A percentile compares a stretch with the other conserved stretches of the same genome.
Evolutionary conservation across 2,113 vertebrate species (phyloP).

Genomic region (Daphoenositta chrysoptera): DNA sequence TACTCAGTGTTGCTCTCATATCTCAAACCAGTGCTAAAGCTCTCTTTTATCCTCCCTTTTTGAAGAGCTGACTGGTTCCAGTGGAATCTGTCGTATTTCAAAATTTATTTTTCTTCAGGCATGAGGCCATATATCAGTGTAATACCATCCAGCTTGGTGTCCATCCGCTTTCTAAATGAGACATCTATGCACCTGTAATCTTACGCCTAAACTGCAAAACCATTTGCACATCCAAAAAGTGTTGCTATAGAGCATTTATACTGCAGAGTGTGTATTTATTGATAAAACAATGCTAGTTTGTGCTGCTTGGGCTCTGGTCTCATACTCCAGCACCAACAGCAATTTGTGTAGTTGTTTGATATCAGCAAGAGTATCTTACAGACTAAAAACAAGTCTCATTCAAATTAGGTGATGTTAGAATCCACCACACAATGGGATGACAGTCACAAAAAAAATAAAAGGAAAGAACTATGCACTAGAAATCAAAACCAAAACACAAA

Average conservation of each 20-base stretch:
- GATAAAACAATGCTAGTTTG: not conserved
- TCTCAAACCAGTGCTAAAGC: not conserved
- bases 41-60: not conserved
- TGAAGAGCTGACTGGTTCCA: not conserved
- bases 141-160: not conserved
- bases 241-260: not conserved
- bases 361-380: not conserved
- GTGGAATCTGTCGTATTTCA: not conserved
- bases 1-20: not conserved
- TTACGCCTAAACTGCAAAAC: not conserved
- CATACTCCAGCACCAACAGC: not conserved
- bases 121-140: not conserved
- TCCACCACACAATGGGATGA: not conserved
- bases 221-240: not conserved
- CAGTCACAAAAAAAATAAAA: not conserved
- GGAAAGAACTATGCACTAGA: not conserved
- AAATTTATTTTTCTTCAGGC: not conserved
- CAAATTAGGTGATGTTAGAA: not conserved
- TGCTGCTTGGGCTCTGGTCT: not conserved
- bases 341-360: not conserved
- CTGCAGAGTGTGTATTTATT: not conserved
- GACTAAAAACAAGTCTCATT: not conserved
- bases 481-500: not conserved
- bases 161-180: not conserved
- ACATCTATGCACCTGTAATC: not conserved